Conservation (phyloP, 2,113 vertebrate genomes). For the Proterorhinus semilunaris region DNA sequence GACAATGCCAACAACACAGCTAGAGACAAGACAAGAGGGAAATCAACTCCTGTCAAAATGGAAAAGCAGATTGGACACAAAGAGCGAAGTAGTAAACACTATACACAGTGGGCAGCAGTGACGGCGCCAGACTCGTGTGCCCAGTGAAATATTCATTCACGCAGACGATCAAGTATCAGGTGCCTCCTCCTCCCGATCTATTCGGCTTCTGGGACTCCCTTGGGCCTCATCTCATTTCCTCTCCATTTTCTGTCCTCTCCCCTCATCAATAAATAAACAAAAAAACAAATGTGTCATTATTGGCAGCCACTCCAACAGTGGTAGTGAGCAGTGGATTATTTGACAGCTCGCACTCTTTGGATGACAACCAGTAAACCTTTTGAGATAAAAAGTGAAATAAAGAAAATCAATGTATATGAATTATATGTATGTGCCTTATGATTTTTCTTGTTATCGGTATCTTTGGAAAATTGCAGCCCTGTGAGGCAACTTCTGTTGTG, state of each 20-base stretch:
- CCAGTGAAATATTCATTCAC: slow-evolving; percentile 69
- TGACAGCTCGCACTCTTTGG: no score
- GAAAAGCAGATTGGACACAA: background rate
- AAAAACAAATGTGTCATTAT: background rate
- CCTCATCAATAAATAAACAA: slow-evolving; percentile 32
- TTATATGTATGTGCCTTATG: background rate
- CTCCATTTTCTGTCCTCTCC: slow-evolving; percentile 10
- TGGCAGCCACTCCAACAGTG: background rate
- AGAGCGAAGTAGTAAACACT: background rate
- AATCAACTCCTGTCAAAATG: slow-evolving; percentile 2
- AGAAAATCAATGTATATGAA: background rate
- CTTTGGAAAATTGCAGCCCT: no score
- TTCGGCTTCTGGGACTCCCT: slow-evolving; percentile 14
- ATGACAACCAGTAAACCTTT: no score
- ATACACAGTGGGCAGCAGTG: slow-evolving; percentile 10
- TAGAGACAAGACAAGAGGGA: background rate
- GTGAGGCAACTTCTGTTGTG: no score
- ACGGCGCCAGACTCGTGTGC: slow-evolving; percentile 30
- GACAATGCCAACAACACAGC: background rate
- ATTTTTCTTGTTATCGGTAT: background rate
- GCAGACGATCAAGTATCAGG: slow-evolving; percentile 61
- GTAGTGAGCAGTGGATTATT: background rate
- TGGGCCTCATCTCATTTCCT: slow-evolving; percentile 14
- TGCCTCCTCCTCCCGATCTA: slow-evolving; percentile 24
- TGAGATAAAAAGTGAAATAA: no score